A percentile compares a stretch with the other conserved stretches of the same genome.
Conservation (phyloP, 2,113 vertebrate genomes). For the Nibea albiflora region DNA sequence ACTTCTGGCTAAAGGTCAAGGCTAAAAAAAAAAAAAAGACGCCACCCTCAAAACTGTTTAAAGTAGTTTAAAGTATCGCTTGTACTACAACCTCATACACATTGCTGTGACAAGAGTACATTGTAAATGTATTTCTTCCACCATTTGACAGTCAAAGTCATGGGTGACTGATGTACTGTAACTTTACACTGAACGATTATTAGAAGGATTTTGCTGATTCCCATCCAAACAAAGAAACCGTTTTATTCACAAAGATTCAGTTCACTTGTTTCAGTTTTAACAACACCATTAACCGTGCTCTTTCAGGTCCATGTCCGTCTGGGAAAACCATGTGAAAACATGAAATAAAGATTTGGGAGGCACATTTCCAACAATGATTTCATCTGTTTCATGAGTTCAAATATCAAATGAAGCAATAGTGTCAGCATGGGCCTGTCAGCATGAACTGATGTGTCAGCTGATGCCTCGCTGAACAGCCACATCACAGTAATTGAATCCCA, state of each 20-base stretch:
- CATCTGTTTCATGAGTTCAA: slow-evolving; percentile 27
- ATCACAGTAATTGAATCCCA: neutral
- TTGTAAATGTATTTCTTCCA: neutral
- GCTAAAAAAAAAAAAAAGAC: neutral
- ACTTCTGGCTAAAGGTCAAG: neutral
- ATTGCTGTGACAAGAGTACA: neutral
- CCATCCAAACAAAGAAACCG: slow-evolving; percentile 13
- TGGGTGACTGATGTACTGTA: slow-evolving; percentile 30
- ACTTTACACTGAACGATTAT: slow-evolving; percentile 47
- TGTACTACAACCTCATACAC: neutral
- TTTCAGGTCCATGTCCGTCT: slow-evolving; percentile 23
- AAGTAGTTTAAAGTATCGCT: neutral
- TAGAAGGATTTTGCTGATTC: slow-evolving; percentile 19
- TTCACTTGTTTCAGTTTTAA: slow-evolving; percentile 47
- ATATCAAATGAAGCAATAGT: slow-evolving; percentile 23
- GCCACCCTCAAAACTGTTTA: neutral
- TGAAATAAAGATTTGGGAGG: slow-evolving; percentile 20
- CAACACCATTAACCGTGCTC: slow-evolving; percentile 25
- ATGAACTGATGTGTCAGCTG: slow-evolving; percentile 21
- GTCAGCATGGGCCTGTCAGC: slow-evolving; percentile 1
- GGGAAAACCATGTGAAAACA: slow-evolving; percentile 44
- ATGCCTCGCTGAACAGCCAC: neutral
- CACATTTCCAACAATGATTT: slow-evolving; percentile 31
- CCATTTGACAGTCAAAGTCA: slow-evolving; percentile 24
- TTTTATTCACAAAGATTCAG: slow-evolving; percentile 45